Evolutionary conservation across 2,797 vertebrate genomes (phyloP), one percentile per base, ranked within the genome.

Genomic region (Spinus olivaceus): DNA sequence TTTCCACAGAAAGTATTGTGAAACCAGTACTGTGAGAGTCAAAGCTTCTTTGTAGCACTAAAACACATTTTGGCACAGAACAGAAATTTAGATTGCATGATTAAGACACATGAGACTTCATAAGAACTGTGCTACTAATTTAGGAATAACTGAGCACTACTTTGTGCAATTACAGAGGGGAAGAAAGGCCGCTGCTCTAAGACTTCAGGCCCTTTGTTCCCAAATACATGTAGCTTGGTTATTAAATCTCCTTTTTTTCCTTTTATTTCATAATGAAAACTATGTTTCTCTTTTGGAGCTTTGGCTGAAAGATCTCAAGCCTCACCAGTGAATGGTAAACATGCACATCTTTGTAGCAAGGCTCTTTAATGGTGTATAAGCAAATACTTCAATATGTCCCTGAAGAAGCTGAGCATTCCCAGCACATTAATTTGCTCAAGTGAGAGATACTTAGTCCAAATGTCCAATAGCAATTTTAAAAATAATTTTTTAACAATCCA

Each of bases 401-500:
- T 59, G 63, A 90, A 86, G 77, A 83, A 57, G 70, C 39, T 30
- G 73, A 90, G 47, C 30, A 17, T 32, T 96, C 51, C 70, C 82
- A 81, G 85, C 32, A 67, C 17, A 30, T 35, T 51, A 44, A 85
- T 37, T 74, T 77, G 69, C 37, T 73, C 19, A 49, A 91, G 33
- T 28, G 54, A 54, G 88, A 95, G 77, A 47, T 70, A 88, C 50
- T 86, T 56, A 73, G 51, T 60, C 46, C 79, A 86, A 83, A 67
- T 49, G 46, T 8, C 57, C 35, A 90, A 92, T 25, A 83, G 10
- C n/a, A 65, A 57, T 61, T 90, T 91, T 33, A 90, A 94, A 90
- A 94, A 90, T 69, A 86, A 88, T 41, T 72, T 50, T 91, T 65
- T 69, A 94, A 94, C 94, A 96, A 96, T 83, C 39, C 59, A 86